Evolutionary conservation across 2,797 vertebrate genomes (phyloP), one percentile per base, ranked within the genome.

Genomic region (Lepilemur septentrionalis): DNA sequence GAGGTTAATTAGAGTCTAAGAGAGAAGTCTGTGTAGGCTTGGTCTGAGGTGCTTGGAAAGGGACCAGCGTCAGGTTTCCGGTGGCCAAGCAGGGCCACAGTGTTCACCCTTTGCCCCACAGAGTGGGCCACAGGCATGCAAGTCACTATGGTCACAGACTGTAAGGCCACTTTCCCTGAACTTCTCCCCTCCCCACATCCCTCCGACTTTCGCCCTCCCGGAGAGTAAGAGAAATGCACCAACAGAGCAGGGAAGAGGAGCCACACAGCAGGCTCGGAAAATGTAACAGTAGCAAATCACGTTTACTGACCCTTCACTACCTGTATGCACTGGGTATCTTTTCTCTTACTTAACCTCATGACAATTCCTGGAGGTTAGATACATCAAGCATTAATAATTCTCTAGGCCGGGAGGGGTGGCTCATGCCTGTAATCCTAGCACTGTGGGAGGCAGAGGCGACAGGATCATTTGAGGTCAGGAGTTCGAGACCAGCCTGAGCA

Each of bases 221-320:
- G 30, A 38, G 57, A 76, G 65, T 73, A 52, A 63, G 30, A 86
- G 75, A 84, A 70, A 63, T 3, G 30, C 30, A 61, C 4, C 43
- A 1, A 32, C 30, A 7, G 30, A 35, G 57, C 41, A 48, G 55
- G 46, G 41, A 84, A 59, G 32, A 38, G 43, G 69, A 11, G 15
- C 35, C 32, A 12, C 2, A 41, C 2, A 41, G 35, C 10, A 4
- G 0, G 7, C 50, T 20, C 5, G 2, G 25, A 35, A 13, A 18
- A 52, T 7, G 2, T 4, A 12, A 43, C 1, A 55, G n/a, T 4
- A 30, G 22, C 65, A 80, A 30, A 17, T 38, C 25, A 14, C 41
- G 28, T 14, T 90, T 73, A 43, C 32, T 70, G 43, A 72, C 70
- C 35, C 23, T 7, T 59, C 63, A 61, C 52, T 7, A 18, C 38